Conservation (phyloP, 2,888 invertebrate species). For the Caenorhabditis sp. region DNA sequence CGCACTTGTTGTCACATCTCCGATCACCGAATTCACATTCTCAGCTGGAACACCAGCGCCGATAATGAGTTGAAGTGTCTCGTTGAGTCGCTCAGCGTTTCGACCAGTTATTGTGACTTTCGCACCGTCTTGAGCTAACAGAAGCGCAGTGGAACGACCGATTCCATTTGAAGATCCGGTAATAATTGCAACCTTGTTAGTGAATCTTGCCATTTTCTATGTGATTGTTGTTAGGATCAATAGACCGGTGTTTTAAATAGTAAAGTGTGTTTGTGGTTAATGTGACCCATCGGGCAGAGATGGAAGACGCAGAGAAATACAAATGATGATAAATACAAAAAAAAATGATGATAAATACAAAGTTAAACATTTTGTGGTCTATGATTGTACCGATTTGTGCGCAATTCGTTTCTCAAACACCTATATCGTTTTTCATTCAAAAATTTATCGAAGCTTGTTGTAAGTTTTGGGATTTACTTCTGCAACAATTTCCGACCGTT, state of each 20-base stretch:
- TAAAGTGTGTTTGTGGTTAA: not conserved
- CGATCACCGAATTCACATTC: constrained; percentile 15
- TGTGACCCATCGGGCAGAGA: not conserved
- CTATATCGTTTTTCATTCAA: too few relatives aligned
- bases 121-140: constrained; percentile 22
- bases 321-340: not conserved
- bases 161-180: constrained; percentile 31
- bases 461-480: too few relatives aligned
- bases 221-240: not conserved
- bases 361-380: too few relatives aligned
- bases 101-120: constrained; percentile 30
- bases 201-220: constrained; percentile 17
- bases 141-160: constrained; percentile 22
- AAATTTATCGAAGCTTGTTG: too few relatives aligned
- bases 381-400: too few relatives aligned
- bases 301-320: not conserved
- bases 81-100: constrained; percentile 9
- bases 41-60: constrained; percentile 11
- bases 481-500: too few relatives aligned
- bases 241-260: too few relatives aligned
- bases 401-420: too few relatives aligned
- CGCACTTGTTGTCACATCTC: constrained; percentile 13
- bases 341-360: not conserved
- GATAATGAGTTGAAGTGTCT: constrained; percentile 16
- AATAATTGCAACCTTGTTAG: constrained; percentile 23